Conservation (phyloP, 2,113 vertebrate species). For the Chaetops frenatus region DNA sequence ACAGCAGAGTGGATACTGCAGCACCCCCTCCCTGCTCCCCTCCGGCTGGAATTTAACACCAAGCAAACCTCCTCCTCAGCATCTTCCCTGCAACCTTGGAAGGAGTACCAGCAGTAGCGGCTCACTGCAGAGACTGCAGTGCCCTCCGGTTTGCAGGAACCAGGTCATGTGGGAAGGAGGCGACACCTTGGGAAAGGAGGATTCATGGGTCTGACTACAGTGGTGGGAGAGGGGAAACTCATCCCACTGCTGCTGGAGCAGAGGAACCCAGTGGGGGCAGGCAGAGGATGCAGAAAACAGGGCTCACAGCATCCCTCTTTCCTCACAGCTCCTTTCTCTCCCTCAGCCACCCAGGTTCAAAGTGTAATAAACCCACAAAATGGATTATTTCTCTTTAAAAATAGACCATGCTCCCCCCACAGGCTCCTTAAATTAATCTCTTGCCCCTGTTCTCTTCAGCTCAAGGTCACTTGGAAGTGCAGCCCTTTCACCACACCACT, state of each 20-base stretch:
- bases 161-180: neutral
- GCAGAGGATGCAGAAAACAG: neutral
- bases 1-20: neutral
- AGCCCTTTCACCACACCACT: neutral
- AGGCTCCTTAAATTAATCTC: constrained; percentile 7
- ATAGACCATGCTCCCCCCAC: neutral
- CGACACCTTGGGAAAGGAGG: neutral
- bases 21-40: neutral
- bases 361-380: neutral
- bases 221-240: neutral
- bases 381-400: constrained; percentile 6
- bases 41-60: neutral
- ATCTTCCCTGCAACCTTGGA: neutral
- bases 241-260: neutral
- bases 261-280: neutral
- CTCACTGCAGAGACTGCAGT: neutral
- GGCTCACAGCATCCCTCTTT: neutral
- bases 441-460: neutral
- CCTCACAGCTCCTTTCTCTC: neutral
- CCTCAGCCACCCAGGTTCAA: neutral
- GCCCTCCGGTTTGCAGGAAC: neutral
- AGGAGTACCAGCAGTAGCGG: neutral
- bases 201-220: neutral
- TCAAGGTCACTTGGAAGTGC: neutral
- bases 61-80: neutral